Evolutionary conservation across 2,797 vertebrate genomes (phyloP), one percentile per base, ranked within the genome.

Genomic region (Ctenopoma multispine): DNA sequence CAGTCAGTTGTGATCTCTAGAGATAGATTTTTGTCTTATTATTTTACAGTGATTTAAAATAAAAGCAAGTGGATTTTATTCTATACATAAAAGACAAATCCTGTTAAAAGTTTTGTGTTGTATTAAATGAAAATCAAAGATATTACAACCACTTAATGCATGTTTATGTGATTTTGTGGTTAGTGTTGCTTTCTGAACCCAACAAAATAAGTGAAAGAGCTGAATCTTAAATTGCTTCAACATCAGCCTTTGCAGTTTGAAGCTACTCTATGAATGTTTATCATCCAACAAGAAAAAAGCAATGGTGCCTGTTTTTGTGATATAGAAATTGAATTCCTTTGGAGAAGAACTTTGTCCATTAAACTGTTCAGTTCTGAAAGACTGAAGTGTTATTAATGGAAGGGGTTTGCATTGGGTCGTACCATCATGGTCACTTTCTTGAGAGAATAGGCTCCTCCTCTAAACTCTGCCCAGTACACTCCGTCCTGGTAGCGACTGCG

Each of bases 391-490:
- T n/a, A n/a, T 84, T 91, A 98, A 72, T 97, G 96, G 90, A 96
- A 96, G 31, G 95, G 96, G 90, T 97, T 97, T 21, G 95, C 95
- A 38, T 95, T 96, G 40, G 96, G 96, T 62, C 96, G 93, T 86
- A 98, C 97, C 97, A 98, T 93, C 93, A 94, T 94, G 57, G 84
- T 85, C 11, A 93, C 92, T 81, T 92, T 97, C 92, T 96, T 97
- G 36, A 98, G 90, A 0, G 97, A 97, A 68, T 98, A 98, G 6
- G 97, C 95, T 1, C 96, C 97, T 10, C 97, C 97, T 48, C 96
- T 92, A 91, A 98, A 97, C 81, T 98, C 96, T 0, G 96, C 96
- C 97, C 97, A 98, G 86, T 98, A 98, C 59, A 97, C 96, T 0
- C 97, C 97, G 0, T 98, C 97, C 87, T 98, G 97, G 59, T 98